phyloP scores from a whole-genome alignment of 2,888 invertebrate genomes.

The Molorchus minor region DNA sequence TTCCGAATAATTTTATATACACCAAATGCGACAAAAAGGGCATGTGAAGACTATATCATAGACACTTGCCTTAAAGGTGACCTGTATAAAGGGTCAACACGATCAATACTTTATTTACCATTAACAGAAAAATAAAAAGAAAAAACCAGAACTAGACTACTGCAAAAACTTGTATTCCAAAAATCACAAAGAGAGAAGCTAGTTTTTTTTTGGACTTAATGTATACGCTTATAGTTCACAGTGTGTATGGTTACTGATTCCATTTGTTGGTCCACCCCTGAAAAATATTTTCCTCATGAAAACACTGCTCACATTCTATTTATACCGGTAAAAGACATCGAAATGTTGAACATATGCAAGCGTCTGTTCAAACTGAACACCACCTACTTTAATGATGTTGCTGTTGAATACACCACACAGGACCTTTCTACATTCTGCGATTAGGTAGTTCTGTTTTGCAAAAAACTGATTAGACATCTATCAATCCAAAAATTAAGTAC shows the following conservation, averaged over 20 bases:
- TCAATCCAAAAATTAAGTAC: too few species aligned
- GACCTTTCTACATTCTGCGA: too few species aligned
- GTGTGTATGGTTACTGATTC: constrained; percentile 58
- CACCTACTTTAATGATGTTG: too few species aligned
- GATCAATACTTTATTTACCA: constrained; percentile 39
- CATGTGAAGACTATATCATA: constrained; percentile 41
- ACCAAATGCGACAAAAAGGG: constrained; percentile 55
- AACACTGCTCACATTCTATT: background rate
- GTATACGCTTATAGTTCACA: constrained; percentile 57
- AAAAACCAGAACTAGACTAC: constrained; percentile 52
- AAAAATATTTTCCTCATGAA: constrained; percentile 37
- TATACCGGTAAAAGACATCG: too few species aligned
- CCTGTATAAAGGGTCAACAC: constrained; percentile 47
- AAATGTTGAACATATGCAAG: too few species aligned
- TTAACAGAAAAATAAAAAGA: too few species aligned
- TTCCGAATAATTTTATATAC: constrained; percentile 53
- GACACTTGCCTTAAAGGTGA: constrained; percentile 36
- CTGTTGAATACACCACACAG: too few species aligned
- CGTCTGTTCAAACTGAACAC: too few species aligned
- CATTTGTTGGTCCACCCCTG: constrained; percentile 68
- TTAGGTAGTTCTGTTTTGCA: too few species aligned
- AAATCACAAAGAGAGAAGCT: constrained; percentile 60
- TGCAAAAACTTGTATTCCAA: constrained; percentile 59
- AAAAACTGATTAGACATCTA: too few species aligned
- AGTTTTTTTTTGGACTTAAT: constrained; percentile 58